phyloP scores from a whole-genome alignment of 2,113 vertebrate species.

The Rhadina sibilatrix region DNA sequence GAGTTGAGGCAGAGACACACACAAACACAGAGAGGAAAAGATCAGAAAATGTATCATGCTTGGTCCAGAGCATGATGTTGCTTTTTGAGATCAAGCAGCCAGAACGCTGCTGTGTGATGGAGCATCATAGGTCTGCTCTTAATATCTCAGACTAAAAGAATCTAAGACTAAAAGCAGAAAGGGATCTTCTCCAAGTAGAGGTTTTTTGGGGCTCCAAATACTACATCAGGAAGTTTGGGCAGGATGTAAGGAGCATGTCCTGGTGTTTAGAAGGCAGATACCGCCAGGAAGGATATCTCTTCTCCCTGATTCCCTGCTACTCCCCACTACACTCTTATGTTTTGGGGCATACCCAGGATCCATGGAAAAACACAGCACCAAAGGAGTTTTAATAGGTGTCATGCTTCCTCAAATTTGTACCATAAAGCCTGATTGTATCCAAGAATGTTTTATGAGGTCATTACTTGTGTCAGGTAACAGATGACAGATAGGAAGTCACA shows the following conservation, averaged over 20 bases:
- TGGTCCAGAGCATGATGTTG: neutral
- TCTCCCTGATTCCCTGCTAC: neutral
- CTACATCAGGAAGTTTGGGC: neutral
- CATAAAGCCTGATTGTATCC: neutral
- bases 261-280: neutral
- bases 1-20: neutral
- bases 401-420: neutral
- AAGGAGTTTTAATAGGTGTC: neutral
- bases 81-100: neutral
- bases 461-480: neutral
- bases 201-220: neutral
- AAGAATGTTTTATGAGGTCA: neutral
- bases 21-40: neutral
- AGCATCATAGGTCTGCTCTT: neutral
- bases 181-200: neutral
- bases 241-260: neutral
- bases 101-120: neutral
- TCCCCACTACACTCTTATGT: rapidly evolving
- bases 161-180: neutral
- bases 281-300: neutral
- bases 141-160: neutral
- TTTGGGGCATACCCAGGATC: neutral
- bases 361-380: neutral
- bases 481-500: neutral
- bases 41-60: neutral